A percentile compares a stretch with the other conserved stretches of the same genome.
phyloP scores from a whole-genome alignment of 2,888 invertebrate genomes.

The Ramazzottius varieornatus region DNA sequence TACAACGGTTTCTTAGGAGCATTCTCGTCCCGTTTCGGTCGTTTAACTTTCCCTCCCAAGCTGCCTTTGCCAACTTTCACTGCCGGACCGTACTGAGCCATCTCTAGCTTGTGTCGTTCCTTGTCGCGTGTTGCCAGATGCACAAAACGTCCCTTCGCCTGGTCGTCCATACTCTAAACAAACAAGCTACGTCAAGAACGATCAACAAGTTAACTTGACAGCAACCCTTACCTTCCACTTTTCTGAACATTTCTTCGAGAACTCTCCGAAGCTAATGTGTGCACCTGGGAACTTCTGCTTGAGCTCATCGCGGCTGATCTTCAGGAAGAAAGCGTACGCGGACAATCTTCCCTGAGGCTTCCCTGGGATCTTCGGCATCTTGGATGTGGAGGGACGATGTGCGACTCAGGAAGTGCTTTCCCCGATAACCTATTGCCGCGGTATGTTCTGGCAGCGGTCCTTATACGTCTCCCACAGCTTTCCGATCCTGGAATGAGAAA shows the following conservation, averaged over 20 bases:
- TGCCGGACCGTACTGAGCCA: conserved; percentile 76
- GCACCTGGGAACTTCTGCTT: conserved; percentile 98
- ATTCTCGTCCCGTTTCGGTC: conserved; percentile 84
- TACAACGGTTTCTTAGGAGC: conserved; percentile 95
- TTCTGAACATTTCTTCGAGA: conserved; percentile 93
- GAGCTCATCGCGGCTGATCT: conserved; percentile 95
- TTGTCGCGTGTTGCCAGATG: conserved; percentile 97
- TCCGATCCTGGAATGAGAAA: too few species aligned
- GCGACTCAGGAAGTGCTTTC: too few species aligned
- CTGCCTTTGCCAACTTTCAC: conserved; percentile 27
- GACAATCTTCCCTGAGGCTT: conserved; percentile 83
- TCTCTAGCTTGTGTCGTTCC: conserved; percentile 75
- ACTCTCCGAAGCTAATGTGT: conserved; percentile 86
- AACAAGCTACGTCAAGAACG: background rate
- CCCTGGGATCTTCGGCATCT: background rate
- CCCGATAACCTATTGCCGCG: too few species aligned
- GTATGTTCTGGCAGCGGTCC: too few species aligned
- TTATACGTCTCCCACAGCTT: too few species aligned
- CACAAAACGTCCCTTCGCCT: conserved; percentile 92
- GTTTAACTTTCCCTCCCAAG: conserved; percentile 38
- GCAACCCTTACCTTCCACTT: conserved; percentile 71
- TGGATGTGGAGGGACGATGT: background rate
- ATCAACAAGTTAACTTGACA: background rate
- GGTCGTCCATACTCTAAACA: conserved; percentile 80
- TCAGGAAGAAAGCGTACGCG: conserved; percentile 88